Base-by-base conservation (phyloP, 2,113 vertebrate species). In the Neolamprologus caudopunctatus region DNA sequence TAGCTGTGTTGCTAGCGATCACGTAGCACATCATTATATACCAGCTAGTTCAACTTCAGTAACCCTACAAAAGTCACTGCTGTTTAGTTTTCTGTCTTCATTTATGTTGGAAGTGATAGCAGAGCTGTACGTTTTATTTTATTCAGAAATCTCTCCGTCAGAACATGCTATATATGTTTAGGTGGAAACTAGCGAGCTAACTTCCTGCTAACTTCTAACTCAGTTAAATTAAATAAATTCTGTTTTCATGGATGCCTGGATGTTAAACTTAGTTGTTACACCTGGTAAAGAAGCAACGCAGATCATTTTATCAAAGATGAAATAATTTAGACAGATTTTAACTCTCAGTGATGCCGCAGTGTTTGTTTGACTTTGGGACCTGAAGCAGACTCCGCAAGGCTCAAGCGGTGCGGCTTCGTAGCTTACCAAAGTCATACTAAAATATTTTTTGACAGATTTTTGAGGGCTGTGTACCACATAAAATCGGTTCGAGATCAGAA, bases 301-400 rank as follows among this genome's bases (percentile, higher is more conserved):
- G 26, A 58, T 58, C 14, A 58, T 58, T 58, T 58, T 6, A 58
- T 58, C 3, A 58, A 17, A 58, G 26, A 58, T 58, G 26, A 31
- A 58, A 58, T 1, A 31, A 9, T 31, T 58, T 58, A 31, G 12
- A 8, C 12, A 28, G 54, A 5, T 26, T 26, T 57, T 57, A 58
- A 9, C 55, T 31, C 55, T 2, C 26, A 58, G 0, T 31, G 5
- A 58, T 58, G 55, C 26, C 2, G 1, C 14, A 31, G 55, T 58
- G 55, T 9, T 58, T 0, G 13, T 58, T 31, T 57, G 54, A 57
- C 54, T 57, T 57, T 28, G 13, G 13, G 4, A 58, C 24, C 13
- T 58, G 55, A 0, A 58, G 26, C 14, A 4, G 3, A 31, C 55
- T 58, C 14, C 0, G 0, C 0, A 0, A 58, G 55, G 55, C 57